Evolutionary conservation across 2,888 invertebrate species (phyloP), one percentile per base, ranked within the genome.

Genomic region (Drosophila pseudotakahashii): DNA sequence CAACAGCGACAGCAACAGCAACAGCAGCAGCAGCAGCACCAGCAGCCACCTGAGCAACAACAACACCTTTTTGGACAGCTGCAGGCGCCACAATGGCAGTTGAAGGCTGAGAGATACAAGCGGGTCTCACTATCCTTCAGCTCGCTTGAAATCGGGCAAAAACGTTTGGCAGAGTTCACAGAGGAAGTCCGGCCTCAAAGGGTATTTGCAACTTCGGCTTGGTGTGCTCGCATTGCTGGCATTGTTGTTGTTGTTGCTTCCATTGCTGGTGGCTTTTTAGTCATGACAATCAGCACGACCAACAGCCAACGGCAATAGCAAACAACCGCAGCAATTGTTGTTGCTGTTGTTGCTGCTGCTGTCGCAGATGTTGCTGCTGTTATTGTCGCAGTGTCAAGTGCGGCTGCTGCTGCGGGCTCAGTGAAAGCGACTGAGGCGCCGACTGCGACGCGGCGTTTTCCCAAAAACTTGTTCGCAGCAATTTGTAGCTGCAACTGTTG

Each of bases 231-330:
- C 13, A 26, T 30, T 26, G 50, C 59, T 50, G 42, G 23, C 32
- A 37, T 52, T 75, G 57, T 53, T 53, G 54, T 36, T 57, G 23
- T 4, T 23, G 23, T 23, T 23, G 23, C 23, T 52, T 32, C 58
- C 69, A 58, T 73, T 72, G 68, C 68, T 73, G 79, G 72, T 84
- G 88, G 73, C 86, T 70, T 71, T 85, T 82, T 82, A 79, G 83
- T 70, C 88, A 79, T 77, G 84, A 86, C 87, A 88, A 83, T 88
- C 84, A 78, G 77, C 84, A 76, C 71, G 77, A 76, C 77, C 84
- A 88, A 81, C 79, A 87, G 79, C 84, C 77, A 84, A 67, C 70
- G 78, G 82, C 83, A 59, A 77, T 72, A 70, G 52, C 81, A 81
- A 88, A 84, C 82, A 75, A 78, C 80, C 85, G 76, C 81, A 84